These are phyloP conservation scores for Isaurus tuberculatus DNA, from an alignment of 92 coral and sea anemone species.

Conservation along the genomic window DNA sequence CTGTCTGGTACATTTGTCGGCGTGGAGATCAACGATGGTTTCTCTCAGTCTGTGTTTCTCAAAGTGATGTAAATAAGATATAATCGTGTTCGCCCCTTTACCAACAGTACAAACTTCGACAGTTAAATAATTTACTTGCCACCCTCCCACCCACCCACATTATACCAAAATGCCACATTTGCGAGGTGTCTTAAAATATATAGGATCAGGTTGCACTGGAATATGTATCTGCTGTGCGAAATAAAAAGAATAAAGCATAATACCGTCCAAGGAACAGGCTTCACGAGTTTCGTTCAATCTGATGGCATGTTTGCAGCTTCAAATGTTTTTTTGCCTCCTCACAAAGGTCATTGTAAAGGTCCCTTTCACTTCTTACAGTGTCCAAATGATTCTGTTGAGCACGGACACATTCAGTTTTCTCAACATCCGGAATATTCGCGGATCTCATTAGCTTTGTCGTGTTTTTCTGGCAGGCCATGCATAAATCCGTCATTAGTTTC, in stretches of 20 bases:
- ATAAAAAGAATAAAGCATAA: constrained; percentile 35
- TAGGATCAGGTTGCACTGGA: too few species aligned
- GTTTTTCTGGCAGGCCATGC: too few species aligned
- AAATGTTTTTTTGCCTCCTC: constrained; percentile 52
- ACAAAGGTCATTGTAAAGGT: constrained; percentile 34
- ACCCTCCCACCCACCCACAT: background rate
- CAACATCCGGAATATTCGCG: background rate
- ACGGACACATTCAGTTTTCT: constrained; percentile 16
- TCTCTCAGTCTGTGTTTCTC: constrained; percentile 28
- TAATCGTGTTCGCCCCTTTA: constrained; percentile 10
- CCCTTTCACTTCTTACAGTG: constrained; percentile 6
- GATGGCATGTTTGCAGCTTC: constrained; percentile 21
- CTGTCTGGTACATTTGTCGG: constrained; percentile 27
- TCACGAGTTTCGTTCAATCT: constrained; percentile 18
- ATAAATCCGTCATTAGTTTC: too few species aligned
- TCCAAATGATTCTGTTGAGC: constrained; percentile 7
- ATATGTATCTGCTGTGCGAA: constrained; percentile 26
- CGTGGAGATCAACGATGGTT: background rate
- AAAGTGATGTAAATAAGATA: background rate
- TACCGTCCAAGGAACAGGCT: constrained; percentile 29
- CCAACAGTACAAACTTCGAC: constrained; percentile 30
- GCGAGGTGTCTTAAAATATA: too few species aligned
- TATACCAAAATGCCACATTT: constrained; percentile 9
- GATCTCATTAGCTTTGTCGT: constrained; percentile 4
- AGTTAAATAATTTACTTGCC: constrained; percentile 30